Percentiles rank a stretch among this genome's conserved stretches.
phyloP scores from a whole-genome alignment of 2,888 invertebrate species.

The Acanthoscelides obtectus region DNA sequence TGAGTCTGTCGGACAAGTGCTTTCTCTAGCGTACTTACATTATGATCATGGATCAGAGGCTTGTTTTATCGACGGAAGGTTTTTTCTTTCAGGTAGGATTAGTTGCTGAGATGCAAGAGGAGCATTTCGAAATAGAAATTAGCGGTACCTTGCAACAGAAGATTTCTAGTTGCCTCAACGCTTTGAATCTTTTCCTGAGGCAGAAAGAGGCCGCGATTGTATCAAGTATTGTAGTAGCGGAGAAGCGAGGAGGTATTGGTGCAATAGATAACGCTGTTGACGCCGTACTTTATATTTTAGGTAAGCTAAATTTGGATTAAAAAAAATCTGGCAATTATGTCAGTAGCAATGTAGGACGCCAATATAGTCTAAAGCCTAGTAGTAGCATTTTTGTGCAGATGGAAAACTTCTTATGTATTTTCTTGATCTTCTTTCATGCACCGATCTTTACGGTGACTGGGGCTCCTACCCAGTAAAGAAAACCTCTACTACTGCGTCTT shows the following conservation, averaged over 20 bases:
- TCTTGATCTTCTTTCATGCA: neutral
- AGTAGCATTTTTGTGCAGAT: no score
- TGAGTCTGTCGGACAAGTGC: no score
- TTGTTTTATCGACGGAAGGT: no score
- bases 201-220: slow-evolving; percentile 60
- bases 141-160: slow-evolving; percentile 65
- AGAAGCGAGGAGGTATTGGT: slow-evolving; percentile 62
- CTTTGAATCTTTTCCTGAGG: slow-evolving; percentile 65
- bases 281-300: slow-evolving; percentile 59
- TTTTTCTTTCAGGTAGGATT: slow-evolving; percentile 52
- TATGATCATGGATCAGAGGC: no score
- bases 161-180: slow-evolving; percentile 58
- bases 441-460: no score
- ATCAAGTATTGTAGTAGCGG: slow-evolving; percentile 82
- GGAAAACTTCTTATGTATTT: no score
- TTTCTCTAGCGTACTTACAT: no score
- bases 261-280: slow-evolving; percentile 66
- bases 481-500: no score
- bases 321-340: no score
- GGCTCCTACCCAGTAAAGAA: no score
- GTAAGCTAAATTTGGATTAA: slow-evolving; percentile 48
- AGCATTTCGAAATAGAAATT: slow-evolving; percentile 45
- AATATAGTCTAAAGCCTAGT: no score
- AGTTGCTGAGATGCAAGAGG: slow-evolving; percentile 56
- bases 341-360: no score